These are phyloP conservation scores for Tylochromis polylepis DNA, from an alignment of 2,113 vertebrate genomes.

Conservation along the genomic window DNA sequence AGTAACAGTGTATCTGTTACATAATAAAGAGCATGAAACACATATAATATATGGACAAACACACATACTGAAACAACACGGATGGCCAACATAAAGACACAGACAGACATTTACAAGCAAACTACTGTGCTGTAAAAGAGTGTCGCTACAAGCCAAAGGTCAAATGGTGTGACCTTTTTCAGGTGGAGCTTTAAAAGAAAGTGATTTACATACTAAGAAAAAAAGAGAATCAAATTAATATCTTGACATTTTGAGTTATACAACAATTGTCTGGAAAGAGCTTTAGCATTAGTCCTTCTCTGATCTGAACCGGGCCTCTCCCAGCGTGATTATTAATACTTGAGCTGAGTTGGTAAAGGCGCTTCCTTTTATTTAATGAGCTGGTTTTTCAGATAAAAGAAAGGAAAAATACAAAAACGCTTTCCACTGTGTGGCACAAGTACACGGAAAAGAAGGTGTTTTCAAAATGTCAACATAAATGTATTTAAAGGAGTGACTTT, in stretches of 20 bases:
- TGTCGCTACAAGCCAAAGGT: slow-evolving; percentile 41
- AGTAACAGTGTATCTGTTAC: background rate
- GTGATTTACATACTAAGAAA: background rate
- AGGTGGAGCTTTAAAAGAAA: slow-evolving; percentile 22
- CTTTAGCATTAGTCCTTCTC: background rate
- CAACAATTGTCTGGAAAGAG: background rate
- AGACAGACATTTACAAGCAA: slow-evolving; percentile 35
- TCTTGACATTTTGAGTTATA: slow-evolving; percentile 59
- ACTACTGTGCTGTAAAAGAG: slow-evolving; percentile 50
- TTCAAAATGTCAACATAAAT: slow-evolving; percentile 59
- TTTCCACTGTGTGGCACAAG: background rate
- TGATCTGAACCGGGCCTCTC: background rate
- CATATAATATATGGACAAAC: background rate
- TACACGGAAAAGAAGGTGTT: background rate
- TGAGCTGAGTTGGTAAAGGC: background rate
- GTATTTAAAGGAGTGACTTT: slow-evolving; percentile 15
- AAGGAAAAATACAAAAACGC: background rate
- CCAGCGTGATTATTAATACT: background rate
- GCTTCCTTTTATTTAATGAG: background rate
- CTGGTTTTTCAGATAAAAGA: slow-evolving; percentile 9
- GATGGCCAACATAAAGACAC: slow-evolving; percentile 29
- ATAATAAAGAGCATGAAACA: background rate
- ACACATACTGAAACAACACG: background rate
- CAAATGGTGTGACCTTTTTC: slow-evolving; percentile 31
- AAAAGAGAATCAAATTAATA: slow-evolving; percentile 22